Base-by-base conservation (phyloP, 2,888 invertebrate species). In the Protophormia terraenovae region DNA sequence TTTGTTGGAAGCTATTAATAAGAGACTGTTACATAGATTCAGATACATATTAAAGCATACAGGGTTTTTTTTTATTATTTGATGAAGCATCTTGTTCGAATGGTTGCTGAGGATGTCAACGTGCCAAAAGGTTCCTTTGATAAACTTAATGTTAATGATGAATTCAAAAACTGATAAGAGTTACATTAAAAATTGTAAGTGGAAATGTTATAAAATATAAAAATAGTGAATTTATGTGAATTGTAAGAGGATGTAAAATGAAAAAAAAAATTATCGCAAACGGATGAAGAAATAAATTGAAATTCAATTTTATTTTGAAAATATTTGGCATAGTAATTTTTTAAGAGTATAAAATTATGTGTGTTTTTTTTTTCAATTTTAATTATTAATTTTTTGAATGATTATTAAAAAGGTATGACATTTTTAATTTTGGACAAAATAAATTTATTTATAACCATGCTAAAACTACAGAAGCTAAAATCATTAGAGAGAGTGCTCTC, bases 91-190 rank as follows among this genome's bases (percentile, higher is more conserved):
- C 58, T 67, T 69, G 29, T 24, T 69, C 38, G 50, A 69, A 35
- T 71, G 73, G 32, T 14, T 77, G 14, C 50, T 67, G 76, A 19
- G 50, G 66, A 47, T 79, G 79, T 69, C 84, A 80, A 80, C 64
- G 80, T 84, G 84, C 80, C 50, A 84, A 64, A n/a, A 76, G 69
- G 19, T 66, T 66, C 19, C 19, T 29, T 41, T 19, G 67, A 83
- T 79, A 71, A 71, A 38, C 38, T 66, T 66, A 75, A 79, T 66
- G 75, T 62, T 71, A 66, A 73, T 76, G 80, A 76, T 76, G 60
- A 76, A 71, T 80, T 84, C 32, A 32, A 80, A 62, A 84, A 50
- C 66, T 80, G 84, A 84, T 84, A 80, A 80, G 71, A 83, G 47
- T 16, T 12, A 47, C 60, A 72, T 78, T 78, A 72, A 45, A 47